phyloP scores from a whole-genome alignment of 2,888 invertebrate species.

The Oxycera nigricornis region DNA sequence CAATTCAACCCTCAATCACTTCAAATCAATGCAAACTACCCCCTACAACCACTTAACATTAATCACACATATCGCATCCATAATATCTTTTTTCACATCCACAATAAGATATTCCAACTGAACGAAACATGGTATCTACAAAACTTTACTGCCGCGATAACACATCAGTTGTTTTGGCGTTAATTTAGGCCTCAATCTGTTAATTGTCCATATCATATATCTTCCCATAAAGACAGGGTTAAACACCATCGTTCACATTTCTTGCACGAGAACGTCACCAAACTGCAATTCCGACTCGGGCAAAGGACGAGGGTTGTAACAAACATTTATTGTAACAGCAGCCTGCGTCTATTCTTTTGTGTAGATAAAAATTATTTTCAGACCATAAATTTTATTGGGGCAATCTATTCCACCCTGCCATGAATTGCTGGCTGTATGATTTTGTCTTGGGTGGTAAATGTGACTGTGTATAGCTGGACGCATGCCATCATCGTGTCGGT shows the following conservation, averaged over 20 bases:
- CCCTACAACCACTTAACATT: background rate
- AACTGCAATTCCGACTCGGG: background rate
- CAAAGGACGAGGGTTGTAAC: slow-evolving; percentile 20
- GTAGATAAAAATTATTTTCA: slow-evolving; percentile 36
- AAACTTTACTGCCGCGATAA: background rate
- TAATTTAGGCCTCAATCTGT: slow-evolving; percentile 35
- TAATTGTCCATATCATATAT: slow-evolving; percentile 32
- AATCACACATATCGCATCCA: background rate
- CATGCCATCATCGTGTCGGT: too few species aligned
- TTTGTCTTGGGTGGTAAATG: background rate
- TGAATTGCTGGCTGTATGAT: background rate
- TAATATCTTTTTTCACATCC: background rate
- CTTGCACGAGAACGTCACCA: background rate
- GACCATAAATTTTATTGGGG: slow-evolving; percentile 39
- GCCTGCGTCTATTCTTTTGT: background rate
- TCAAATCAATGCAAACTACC: background rate
- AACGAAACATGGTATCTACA: background rate
- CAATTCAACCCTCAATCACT: background rate
- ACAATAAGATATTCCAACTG: background rate
- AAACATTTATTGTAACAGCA: slow-evolving; percentile 12
- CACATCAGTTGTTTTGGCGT: background rate
- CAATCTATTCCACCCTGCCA: background rate
- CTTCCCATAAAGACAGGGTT: background rate
- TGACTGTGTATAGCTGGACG: too few species aligned
- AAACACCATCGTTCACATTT: background rate